A percentile compares a stretch with the other conserved stretches of the same genome.
Evolutionary conservation across 2,888 invertebrate species (phyloP).

Genomic region (Escarpia spicata): DNA sequence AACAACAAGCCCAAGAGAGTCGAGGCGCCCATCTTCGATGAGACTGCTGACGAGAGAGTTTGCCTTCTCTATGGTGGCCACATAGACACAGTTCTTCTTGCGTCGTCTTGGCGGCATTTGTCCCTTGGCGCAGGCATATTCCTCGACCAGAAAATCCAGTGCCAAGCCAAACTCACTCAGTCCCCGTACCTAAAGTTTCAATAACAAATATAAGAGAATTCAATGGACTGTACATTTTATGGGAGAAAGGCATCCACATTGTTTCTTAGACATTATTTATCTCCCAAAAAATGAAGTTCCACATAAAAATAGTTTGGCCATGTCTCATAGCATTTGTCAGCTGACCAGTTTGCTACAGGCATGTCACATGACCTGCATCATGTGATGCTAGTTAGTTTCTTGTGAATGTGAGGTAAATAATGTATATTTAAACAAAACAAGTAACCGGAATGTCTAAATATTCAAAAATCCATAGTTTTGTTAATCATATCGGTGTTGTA

Average conservation of each 20-base stretch:
- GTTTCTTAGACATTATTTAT: background rate
- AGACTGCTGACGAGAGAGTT: constrained; percentile 85
- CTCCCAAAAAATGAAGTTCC: too few relatives aligned
- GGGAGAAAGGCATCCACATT: background rate
- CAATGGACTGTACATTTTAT: background rate
- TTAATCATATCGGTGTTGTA: too few relatives aligned
- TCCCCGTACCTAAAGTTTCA: constrained; percentile 75
- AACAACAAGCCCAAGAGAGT: constrained; percentile 82
- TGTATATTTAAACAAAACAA: too few relatives aligned
- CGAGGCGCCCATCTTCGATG: constrained; percentile 78
- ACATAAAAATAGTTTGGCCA: too few relatives aligned
- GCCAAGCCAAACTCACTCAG: constrained; percentile 88
- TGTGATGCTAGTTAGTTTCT: too few relatives aligned
- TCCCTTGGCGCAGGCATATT: constrained; percentile 93
- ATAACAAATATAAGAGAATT: background rate
- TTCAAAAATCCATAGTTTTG: too few relatives aligned
- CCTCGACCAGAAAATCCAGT: constrained; percentile 89
- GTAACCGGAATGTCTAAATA: too few relatives aligned
- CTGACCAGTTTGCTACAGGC: too few relatives aligned
- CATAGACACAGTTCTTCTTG: constrained; percentile 82
- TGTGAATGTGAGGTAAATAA: too few relatives aligned
- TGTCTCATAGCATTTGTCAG: too few relatives aligned
- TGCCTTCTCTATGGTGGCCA: constrained; percentile 96
- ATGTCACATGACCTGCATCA: too few relatives aligned
- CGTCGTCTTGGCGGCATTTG: constrained; percentile 82